phyloP scores from a whole-genome alignment of 2,113 vertebrate genomes.

The Boleophthalmus pectinirostris region DNA sequence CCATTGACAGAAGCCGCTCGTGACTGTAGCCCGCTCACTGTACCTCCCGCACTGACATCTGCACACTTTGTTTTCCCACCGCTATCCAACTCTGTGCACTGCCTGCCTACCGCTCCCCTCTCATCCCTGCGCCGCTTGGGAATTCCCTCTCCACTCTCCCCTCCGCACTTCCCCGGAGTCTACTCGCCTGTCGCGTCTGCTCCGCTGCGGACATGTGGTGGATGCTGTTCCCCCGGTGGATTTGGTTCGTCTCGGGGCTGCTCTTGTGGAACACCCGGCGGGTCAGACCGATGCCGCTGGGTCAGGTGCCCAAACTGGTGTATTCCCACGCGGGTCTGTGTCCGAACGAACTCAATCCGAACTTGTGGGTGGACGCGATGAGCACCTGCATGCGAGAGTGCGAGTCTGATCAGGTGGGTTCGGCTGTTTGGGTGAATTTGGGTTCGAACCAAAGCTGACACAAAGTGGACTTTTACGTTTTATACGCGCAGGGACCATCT shows the following conservation, averaged over 20 bases:
- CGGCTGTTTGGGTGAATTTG: not conserved
- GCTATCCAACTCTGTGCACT: constrained; percentile 6
- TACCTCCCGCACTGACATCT: constrained; percentile 38
- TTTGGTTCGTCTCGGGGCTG: constrained; percentile 83
- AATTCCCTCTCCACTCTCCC: not conserved
- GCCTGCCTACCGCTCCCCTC: not conserved
- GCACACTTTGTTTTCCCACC: not conserved
- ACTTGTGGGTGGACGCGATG: constrained; percentile 99
- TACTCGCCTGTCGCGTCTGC: constrained; percentile 9
- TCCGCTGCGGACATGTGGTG: constrained; percentile 81
- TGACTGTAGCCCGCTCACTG: constrained; percentile 83
- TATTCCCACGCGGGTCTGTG: constrained; percentile 97
- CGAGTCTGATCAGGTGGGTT: constrained; percentile 90
- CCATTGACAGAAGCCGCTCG: constrained; percentile 72
- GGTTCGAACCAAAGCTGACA: not conserved
- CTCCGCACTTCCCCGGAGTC: not conserved
- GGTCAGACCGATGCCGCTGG: constrained; percentile 76
- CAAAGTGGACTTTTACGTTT: not conserved
- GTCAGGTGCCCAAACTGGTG: constrained; percentile 82
- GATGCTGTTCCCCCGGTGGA: constrained; percentile 79
- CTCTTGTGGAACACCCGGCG: constrained; percentile 64
- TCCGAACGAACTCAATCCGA: constrained; percentile 98
- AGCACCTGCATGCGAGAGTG: constrained; percentile 97
- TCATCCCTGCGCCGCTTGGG: not conserved
- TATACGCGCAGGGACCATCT: too few relatives aligned